Evolutionary conservation across 2,888 invertebrate genomes (phyloP).

Genomic region (Protophormia terraenovae): DNA sequence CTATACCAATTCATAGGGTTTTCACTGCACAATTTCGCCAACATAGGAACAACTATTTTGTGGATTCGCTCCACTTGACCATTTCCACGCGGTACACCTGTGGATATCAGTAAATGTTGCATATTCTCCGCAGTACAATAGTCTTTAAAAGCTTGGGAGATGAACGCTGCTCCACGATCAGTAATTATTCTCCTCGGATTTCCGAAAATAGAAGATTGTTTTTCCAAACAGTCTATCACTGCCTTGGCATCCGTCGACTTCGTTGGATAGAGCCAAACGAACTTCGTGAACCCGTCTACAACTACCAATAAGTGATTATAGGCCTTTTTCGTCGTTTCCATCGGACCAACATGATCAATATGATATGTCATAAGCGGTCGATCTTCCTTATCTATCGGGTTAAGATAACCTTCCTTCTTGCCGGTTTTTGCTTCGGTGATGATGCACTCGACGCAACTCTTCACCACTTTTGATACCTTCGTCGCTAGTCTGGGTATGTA

Average conservation of each 20-base stretch:
- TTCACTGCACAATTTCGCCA: conserved; percentile 7
- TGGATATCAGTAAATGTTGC: conserved; percentile 69
- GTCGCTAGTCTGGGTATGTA: background rate
- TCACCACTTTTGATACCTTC: background rate
- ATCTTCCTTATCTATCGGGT: conserved; percentile 21
- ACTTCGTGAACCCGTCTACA: conserved; percentile 46
- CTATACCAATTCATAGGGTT: background rate
- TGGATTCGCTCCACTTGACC: conserved; percentile 29
- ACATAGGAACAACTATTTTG: background rate
- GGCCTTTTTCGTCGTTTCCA: conserved; percentile 10
- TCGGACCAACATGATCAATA: conserved; percentile 39
- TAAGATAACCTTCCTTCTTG: conserved; percentile 18
- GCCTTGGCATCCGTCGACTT: conserved; percentile 40
- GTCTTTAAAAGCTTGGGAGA: conserved; percentile 29
- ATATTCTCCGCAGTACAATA: conserved; percentile 7
- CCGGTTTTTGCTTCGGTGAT: conserved; percentile 25
- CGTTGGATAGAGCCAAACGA: conserved; percentile 54
- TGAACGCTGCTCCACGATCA: conserved; percentile 51
- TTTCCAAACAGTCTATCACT: conserved; percentile 24
- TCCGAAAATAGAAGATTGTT: conserved; percentile 16
- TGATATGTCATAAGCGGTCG: conserved; percentile 4
- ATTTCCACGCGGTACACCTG: conserved; percentile 52
- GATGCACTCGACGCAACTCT: conserved; percentile 24
- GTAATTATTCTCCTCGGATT: conserved; percentile 13
- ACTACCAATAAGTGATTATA: conserved; percentile 23